Evolutionary conservation across 2,888 invertebrate species (phyloP).

Genomic region (Metellina segmentata): DNA sequence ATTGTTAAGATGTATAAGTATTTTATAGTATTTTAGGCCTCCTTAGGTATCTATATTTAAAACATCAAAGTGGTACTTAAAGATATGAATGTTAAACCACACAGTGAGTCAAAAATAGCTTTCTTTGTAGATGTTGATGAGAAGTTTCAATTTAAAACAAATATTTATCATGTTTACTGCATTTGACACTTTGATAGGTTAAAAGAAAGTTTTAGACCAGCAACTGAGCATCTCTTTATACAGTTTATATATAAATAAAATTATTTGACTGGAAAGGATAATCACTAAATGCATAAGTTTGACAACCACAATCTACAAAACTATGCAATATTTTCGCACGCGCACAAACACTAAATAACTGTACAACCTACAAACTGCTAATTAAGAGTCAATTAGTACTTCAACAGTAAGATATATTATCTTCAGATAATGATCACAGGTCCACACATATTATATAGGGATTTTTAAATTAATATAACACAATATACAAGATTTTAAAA

Average conservation of each 20-base stretch:
- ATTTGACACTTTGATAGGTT: constrained; percentile 62
- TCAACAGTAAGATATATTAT: constrained; percentile 59
- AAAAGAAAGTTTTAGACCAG: constrained; percentile 49
- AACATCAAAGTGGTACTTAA: constrained; percentile 63
- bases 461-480: constrained; percentile 46
- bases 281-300: constrained; percentile 61
- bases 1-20: constrained; percentile 62
- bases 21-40: constrained; percentile 64
- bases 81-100: constrained; percentile 72
- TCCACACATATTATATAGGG: constrained; percentile 29
- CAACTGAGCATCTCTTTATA: constrained; percentile 56
- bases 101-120: constrained; percentile 62
- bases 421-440: constrained; percentile 64
- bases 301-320: constrained; percentile 63
- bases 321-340: constrained; percentile 48
- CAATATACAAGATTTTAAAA: constrained; percentile 43
- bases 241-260: constrained; percentile 57
- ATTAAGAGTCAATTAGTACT: constrained; percentile 52
- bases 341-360: constrained; percentile 56
- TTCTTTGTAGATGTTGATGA: constrained; percentile 51
- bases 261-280: constrained; percentile 61
- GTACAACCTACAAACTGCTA: constrained; percentile 55
- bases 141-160: constrained; percentile 47
- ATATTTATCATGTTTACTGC: constrained; percentile 41
- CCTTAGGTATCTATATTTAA: constrained; percentile 59